These are phyloP conservation scores for Gymnothorax javanicus DNA, from an alignment of 2,797 vertebrate species.

Conservation along the genomic window DNA sequence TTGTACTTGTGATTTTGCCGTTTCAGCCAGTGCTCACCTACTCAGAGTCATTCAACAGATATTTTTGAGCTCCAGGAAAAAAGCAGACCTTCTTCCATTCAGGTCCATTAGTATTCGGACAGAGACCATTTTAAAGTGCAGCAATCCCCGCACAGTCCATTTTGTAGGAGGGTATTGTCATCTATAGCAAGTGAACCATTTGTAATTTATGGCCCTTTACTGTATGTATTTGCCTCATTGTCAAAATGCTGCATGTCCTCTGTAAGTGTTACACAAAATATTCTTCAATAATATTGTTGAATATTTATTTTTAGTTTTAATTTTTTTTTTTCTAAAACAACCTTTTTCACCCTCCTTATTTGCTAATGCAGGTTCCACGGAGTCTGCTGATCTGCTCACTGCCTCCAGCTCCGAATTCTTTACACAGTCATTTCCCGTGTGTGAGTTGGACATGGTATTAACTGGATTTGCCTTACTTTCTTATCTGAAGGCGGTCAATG, in stretches of 20 bases:
- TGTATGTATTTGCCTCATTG: too few relatives aligned
- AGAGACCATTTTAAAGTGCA: too few relatives aligned
- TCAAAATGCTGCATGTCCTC: not conserved
- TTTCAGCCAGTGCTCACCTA: not conserved
- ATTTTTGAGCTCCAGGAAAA: not conserved
- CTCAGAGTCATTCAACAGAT: not conserved
- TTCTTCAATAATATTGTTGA: not conserved
- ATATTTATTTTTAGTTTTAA: not conserved
- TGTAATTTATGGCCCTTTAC: too few relatives aligned
- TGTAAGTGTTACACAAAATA: not conserved
- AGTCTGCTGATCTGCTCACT: not conserved
- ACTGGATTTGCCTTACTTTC: not conserved
- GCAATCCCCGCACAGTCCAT: too few relatives aligned
- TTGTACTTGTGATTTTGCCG: not conserved
- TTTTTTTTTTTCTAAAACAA: not conserved
- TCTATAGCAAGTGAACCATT: too few relatives aligned
- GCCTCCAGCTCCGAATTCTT: not conserved
- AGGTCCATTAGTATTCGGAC: too few relatives aligned
- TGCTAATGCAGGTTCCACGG: not conserved
- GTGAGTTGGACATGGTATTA: not conserved
- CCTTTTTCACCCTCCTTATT: not conserved
- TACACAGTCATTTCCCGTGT: not conserved
- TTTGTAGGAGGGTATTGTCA: too few relatives aligned
- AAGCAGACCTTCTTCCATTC: not conserved
- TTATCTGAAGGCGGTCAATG: not conserved